Evolutionary conservation across 2,888 invertebrate genomes (phyloP).

Genomic region (Sarcophaga caerulescens): DNA sequence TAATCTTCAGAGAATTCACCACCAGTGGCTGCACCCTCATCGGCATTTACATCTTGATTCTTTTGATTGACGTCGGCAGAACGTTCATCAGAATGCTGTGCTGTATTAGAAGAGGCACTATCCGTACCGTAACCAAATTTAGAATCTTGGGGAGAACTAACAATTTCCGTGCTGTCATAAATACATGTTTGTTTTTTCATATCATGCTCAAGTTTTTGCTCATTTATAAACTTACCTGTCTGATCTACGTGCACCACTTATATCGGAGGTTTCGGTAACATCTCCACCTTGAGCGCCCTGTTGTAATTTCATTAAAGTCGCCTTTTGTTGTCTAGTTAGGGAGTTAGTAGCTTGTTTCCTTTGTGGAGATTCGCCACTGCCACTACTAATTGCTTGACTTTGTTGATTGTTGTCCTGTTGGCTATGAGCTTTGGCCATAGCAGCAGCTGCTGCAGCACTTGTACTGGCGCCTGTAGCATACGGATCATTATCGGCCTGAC

Average conservation of each 20-base stretch:
- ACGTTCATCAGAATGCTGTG: conserved; percentile 60
- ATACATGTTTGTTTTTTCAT: neutral
- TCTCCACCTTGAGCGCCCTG: conserved; percentile 85
- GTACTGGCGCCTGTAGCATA: conserved; percentile 74
- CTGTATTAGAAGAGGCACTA: conserved; percentile 74
- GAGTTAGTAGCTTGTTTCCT: conserved; percentile 77
- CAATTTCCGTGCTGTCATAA: conserved; percentile 49
- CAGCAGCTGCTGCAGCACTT: conserved; percentile 70
- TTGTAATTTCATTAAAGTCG: conserved; percentile 75
- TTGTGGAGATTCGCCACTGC: conserved; percentile 84
- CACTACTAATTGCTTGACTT: conserved; percentile 90
- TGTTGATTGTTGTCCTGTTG: conserved; percentile 82
- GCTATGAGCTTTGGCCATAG: conserved; percentile 71
- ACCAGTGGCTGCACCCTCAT: conserved; percentile 79
- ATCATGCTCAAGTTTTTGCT: neutral
- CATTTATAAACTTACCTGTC: conserved; percentile 73
- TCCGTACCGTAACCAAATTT: conserved; percentile 86
- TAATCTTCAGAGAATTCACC: conserved; percentile 84
- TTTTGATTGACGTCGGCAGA: conserved; percentile 68
- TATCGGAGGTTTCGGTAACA: conserved; percentile 91
- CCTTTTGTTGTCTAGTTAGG: conserved; percentile 76
- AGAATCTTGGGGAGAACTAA: conserved; percentile 88
- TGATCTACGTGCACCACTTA: conserved; percentile 74
- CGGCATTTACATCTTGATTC: conserved; percentile 69
- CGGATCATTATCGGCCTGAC: conserved; percentile 80